Evolutionary conservation across 2,113 vertebrate genomes (phyloP).

Genomic region (Sceloporus undulatus): DNA sequence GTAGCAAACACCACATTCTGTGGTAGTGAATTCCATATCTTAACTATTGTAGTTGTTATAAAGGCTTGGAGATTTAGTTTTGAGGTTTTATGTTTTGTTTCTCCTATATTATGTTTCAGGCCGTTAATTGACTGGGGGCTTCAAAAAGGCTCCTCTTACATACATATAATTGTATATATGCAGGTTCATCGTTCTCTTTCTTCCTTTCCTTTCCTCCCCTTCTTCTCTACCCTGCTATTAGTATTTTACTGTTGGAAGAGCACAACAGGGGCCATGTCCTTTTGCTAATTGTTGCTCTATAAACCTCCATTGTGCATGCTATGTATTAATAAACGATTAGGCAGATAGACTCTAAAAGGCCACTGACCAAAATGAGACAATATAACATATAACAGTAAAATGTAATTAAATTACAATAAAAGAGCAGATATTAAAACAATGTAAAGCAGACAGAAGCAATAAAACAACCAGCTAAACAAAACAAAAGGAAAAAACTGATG

Average conservation of each 20-base stretch:
- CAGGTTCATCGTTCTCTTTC: neutral
- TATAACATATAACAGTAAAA: neutral
- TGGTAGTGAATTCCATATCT: no score
- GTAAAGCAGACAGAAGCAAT: neutral
- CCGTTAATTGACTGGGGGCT: no score
- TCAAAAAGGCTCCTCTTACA: neutral
- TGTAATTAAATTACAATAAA: neutral
- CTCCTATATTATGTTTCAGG: no score
- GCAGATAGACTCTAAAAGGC: neutral
- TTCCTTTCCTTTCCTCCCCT: neutral
- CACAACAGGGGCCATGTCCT: neutral
- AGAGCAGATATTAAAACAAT: neutral
- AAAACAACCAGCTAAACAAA: neutral
- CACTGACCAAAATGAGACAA: neutral
- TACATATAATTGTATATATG: neutral
- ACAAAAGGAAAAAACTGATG: neutral
- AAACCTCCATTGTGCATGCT: neutral
- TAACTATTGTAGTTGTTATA: no score
- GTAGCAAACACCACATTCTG: no score
- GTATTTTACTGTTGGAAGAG: neutral
- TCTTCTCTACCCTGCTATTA: neutral
- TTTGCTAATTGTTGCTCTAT: neutral
- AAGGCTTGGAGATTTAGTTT: no score
- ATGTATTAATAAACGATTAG: neutral
- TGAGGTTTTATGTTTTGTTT: no score